phyloP scores from a whole-genome alignment of 1,140 invertebrate genomes.

The Cydia splendana region DNA sequence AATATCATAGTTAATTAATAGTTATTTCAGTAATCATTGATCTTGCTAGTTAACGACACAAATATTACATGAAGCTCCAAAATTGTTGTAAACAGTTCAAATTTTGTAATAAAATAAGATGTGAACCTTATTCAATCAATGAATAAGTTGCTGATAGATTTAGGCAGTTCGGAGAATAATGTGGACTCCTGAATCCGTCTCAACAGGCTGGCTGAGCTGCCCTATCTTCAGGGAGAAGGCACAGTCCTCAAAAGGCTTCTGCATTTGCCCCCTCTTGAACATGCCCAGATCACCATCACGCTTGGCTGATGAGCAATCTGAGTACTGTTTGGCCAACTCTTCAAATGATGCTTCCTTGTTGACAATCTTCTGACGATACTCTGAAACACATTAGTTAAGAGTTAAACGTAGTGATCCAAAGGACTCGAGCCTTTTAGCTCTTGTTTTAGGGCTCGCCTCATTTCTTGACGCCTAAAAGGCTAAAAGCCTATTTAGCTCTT shows the following conservation, averaged over 20 bases:
- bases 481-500: too few species aligned
- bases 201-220: slow-evolving; percentile 93
- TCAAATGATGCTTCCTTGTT: slow-evolving; percentile 89
- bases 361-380: slow-evolving; percentile 90
- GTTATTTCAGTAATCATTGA: background rate
- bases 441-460: too few species aligned
- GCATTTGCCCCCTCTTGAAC: slow-evolving; percentile 94
- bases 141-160: slow-evolving; percentile 44
- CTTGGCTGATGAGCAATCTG: slow-evolving; percentile 97
- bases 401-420: too few species aligned
- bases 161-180: slow-evolving; percentile 95
- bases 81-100: background rate
- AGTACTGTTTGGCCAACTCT: slow-evolving; percentile 92
- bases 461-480: too few species aligned
- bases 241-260: slow-evolving; percentile 97
- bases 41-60: background rate
- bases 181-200: slow-evolving; percentile 97
- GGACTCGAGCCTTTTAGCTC: too few species aligned
- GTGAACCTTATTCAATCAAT: background rate
- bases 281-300: slow-evolving; percentile 95
- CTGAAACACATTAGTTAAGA: slow-evolving; percentile 47
- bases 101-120: background rate
- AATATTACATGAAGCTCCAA: background rate
- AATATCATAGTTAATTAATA: too few species aligned
- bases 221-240: slow-evolving; percentile 94